Base-by-base conservation (phyloP, 2,888 invertebrate genomes). In the Oscheius sp. region DNA sequence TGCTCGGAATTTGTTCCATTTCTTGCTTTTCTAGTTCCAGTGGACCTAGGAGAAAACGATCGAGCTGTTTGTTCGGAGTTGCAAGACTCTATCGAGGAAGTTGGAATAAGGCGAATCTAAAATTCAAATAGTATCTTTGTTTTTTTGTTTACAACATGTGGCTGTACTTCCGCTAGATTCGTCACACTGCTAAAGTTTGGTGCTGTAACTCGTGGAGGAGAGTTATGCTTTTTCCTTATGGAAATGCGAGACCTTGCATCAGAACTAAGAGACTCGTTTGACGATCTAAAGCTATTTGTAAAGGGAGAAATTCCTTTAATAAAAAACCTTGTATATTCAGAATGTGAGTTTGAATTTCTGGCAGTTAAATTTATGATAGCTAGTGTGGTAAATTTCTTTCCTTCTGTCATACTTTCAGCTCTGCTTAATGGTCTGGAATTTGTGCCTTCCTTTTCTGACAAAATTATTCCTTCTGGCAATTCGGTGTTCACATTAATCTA, bases 211-310 rank as follows among this genome's bases (percentile, higher is more conserved):
- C 46, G 39, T 0, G 78, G 78, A 5, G 78, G 78, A 12, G 73
- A 74, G 39, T 64, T 65, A 34, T 65, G 70, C 29, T 75, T 67
- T 57, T 74, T 75, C 42, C 74, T 72, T 37, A 74, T 74, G n/a
- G 78, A 78, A 29, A 75, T 78, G 39, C 75, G 72, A 3, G 78
- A 78, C 10, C 75, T 65, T 4, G 75, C 78, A 65, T 72, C 78
- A 3, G 78, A 75, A 17, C 73, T 73, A 5, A 78, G 50, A 0
- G 77, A 77, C 58, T 78, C 75, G 15, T 70, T 65, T 15, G 78
- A 78, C 8, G 75, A 75, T 33, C 73, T 57, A 17, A 29, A 61
- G 27, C 3, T 23, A n/a, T 6, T 10, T 20, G 46, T 58, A 17
- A 27, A 29, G 15, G 29, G 12, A 58, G 17, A 8, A n/a, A n/a